These are phyloP conservation scores for Bufo bufo DNA, from an alignment of 2,113 vertebrate genomes.

Conservation along the genomic window DNA sequence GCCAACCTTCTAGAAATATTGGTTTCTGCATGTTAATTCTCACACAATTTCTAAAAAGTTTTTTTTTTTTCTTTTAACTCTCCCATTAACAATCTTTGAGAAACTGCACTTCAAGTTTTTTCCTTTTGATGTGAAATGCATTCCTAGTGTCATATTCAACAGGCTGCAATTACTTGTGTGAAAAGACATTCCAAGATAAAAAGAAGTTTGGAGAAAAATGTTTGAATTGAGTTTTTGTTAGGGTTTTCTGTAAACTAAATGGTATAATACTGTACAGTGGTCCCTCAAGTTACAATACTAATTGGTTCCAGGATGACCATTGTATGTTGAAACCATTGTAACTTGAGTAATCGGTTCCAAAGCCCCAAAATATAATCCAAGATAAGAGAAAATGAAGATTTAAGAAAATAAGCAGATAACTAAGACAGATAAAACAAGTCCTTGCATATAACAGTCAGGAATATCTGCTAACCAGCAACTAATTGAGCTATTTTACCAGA, in stretches of 20 bases:
- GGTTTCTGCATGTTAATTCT: neutral
- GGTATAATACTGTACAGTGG: neutral
- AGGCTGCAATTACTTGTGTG: slow-evolving; percentile 30
- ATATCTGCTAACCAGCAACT: no score
- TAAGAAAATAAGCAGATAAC: no score
- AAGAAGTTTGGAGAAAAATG: slow-evolving; percentile 16
- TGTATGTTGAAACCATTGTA: no score
- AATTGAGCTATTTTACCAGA: no score
- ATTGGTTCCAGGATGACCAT: no score
- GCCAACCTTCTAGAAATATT: neutral
- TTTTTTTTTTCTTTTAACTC: neutral
- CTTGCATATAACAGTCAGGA: no score
- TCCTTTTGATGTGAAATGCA: slow-evolving; percentile 13
- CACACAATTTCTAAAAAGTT: neutral
- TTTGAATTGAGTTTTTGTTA: slow-evolving; percentile 30
- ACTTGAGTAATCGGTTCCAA: no score
- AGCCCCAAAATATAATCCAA: no score
- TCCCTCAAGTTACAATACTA: no score
- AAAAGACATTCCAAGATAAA: slow-evolving; percentile 38
- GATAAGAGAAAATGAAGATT: no score
- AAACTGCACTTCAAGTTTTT: neutral
- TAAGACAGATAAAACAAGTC: no score
- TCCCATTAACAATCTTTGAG: neutral
- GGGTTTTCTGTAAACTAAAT: neutral
- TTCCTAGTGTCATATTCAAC: slow-evolving; percentile 36